Conservation (phyloP, 2,888 invertebrate genomes). For the Podabrus alpinus region DNA sequence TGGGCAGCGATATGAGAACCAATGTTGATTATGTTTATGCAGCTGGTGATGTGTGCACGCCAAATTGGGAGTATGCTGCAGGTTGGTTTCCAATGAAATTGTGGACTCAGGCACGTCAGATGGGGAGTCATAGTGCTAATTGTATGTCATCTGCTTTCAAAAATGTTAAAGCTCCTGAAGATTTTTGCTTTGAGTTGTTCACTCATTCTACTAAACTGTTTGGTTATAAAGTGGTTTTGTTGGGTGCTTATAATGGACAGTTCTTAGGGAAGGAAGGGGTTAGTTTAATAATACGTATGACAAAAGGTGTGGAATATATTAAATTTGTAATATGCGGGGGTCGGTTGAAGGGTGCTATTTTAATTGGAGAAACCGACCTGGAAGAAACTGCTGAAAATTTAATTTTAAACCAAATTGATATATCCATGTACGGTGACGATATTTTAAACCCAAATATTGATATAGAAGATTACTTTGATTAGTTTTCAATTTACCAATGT, state of each 20-base stretch:
- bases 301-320: slow-evolving; percentile 79
- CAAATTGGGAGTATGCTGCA: slow-evolving; percentile 74
- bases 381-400: slow-evolving; percentile 99
- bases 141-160: slow-evolving; percentile 74
- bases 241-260: slow-evolving; percentile 94
- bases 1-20: slow-evolving; percentile 86
- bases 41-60: slow-evolving; percentile 92
- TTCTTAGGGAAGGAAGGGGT: slow-evolving; percentile 75
- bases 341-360: slow-evolving; percentile 86
- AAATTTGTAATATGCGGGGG: slow-evolving; percentile 87
- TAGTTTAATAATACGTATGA: slow-evolving; percentile 84
- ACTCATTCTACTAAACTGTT: slow-evolving; percentile 95
- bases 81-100: slow-evolving; percentile 95
- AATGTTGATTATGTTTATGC: slow-evolving; percentile 81
- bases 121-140: slow-evolving; percentile 93
- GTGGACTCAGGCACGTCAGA: slow-evolving; percentile 98
- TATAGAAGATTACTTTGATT: slow-evolving; percentile 99
- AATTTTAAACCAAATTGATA: slow-evolving; percentile 91
- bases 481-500: slow-evolving; percentile 33
- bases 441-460: slow-evolving; percentile 94
- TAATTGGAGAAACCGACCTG: slow-evolving; percentile 95
- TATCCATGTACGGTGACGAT: slow-evolving; percentile 86
- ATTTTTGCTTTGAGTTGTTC: slow-evolving; percentile 97
- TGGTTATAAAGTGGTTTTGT: slow-evolving; percentile 87
- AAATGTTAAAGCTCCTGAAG: slow-evolving; percentile 73